phyloP scores from a whole-genome alignment of 2,888 invertebrate species.

The Drosophila austrosaltans region DNA sequence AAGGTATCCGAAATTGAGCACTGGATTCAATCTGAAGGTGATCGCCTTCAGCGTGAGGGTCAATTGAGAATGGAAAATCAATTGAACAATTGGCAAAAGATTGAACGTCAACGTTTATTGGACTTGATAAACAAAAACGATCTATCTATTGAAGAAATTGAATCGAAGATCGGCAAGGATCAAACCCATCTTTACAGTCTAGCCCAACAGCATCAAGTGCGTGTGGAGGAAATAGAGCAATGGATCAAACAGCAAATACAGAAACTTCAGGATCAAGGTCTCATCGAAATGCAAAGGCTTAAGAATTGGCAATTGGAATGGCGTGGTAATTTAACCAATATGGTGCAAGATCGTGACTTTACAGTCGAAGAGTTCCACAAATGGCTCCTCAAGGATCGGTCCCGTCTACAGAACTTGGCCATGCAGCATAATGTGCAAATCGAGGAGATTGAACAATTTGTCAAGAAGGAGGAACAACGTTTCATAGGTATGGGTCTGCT shows the following conservation, averaged over 20 bases:
- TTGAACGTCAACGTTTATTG: conserved; percentile 77
- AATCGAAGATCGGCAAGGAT: conserved; percentile 75
- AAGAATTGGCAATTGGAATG: conserved; percentile 81
- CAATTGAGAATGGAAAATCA: conserved; percentile 76
- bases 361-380: conserved; percentile 81
- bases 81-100: conserved; percentile 81
- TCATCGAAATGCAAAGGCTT: conserved; percentile 76
- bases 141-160: conserved; percentile 79
- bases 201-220: conserved; percentile 80
- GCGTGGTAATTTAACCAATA: conserved; percentile 77
- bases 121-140: conserved; percentile 77
- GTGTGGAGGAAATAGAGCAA: conserved; percentile 81
- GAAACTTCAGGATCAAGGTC: conserved; percentile 76
- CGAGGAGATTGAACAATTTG: conserved; percentile 81
- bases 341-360: conserved; percentile 80
- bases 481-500: conserved; percentile 80
- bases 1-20: conserved; percentile 79
- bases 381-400: conserved; percentile 78
- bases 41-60: conserved; percentile 78
- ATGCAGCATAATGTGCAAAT: conserved; percentile 81
- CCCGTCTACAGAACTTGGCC: conserved; percentile 75
- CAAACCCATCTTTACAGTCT: conserved; percentile 78
- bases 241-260: conserved; percentile 81
- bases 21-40: conserved; percentile 81
- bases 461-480: conserved; percentile 77